Conservation (phyloP, 2,888 invertebrate species). For the Cephus pygmeus region DNA sequence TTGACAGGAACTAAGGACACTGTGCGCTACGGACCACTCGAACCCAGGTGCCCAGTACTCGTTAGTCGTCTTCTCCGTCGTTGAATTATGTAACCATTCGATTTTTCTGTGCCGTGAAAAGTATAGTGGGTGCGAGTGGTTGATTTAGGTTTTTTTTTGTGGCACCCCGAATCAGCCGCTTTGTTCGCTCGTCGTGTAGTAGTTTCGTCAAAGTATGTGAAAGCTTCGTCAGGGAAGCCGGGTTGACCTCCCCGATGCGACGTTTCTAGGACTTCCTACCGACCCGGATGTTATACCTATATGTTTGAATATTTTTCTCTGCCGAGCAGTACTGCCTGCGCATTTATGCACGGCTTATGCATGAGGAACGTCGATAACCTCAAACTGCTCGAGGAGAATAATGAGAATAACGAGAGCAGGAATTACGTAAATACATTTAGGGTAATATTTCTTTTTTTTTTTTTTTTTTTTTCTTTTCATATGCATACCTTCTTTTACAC, state of each 20-base stretch:
- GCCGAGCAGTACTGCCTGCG: background rate
- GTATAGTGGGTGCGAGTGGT: background rate
- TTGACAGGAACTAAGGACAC: background rate
- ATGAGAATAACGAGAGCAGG: background rate
- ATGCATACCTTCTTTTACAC: background rate
- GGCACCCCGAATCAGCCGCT: background rate
- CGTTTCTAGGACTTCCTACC: slow-evolving; percentile 18
- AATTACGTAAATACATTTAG: background rate
- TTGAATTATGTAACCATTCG: background rate
- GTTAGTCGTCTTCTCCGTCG: background rate
- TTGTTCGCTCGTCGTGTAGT: background rate
- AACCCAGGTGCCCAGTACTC: background rate
- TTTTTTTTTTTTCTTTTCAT: background rate
- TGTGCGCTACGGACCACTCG: background rate
- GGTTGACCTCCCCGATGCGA: slow-evolving; percentile 20
- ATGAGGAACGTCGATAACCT: background rate
- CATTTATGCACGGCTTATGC: background rate
- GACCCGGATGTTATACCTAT: slow-evolving; percentile 15
- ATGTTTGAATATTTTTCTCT: background rate
- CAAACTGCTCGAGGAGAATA: background rate
- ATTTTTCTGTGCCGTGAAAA: background rate
- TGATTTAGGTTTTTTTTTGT: background rate
- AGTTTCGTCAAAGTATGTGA: background rate
- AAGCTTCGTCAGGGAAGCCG: slow-evolving; percentile 19
- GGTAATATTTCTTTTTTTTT: background rate